phyloP scores from a whole-genome alignment of 2,888 invertebrate species.

The Nycteola revayana region DNA sequence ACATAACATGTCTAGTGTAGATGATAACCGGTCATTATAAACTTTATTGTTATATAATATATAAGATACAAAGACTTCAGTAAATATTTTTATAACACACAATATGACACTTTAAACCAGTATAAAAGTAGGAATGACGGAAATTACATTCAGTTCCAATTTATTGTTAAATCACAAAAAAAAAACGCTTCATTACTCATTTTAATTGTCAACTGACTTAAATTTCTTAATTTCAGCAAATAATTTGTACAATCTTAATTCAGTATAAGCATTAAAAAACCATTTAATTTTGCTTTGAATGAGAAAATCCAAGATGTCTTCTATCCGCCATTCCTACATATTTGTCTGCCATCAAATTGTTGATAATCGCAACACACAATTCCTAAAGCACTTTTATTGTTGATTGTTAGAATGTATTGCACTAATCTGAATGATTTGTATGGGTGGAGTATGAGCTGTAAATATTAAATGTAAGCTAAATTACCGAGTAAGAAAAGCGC shows the following conservation, averaged over 20 bases:
- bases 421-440: conserved; percentile 55
- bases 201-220: no score
- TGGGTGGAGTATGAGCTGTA: conserved; percentile 58
- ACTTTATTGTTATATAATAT: conserved; percentile 74
- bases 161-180: no score
- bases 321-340: conserved; percentile 2
- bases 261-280: no score
- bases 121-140: conserved; percentile 25
- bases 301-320: no score
- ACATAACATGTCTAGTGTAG: conserved; percentile 50
- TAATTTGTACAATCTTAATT: no score
- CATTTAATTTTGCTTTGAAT: no score
- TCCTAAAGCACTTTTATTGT: conserved; percentile 65
- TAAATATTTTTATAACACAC: conserved; percentile 77
- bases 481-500: conserved; percentile 59
- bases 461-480: conserved; percentile 56
- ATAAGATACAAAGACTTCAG: conserved; percentile 74
- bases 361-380: conserved; percentile 41
- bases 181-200: no score
- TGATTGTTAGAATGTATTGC: conserved; percentile 64
- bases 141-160: no score
- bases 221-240: no score
- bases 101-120: conserved; percentile 34
- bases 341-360: conserved; percentile 24
- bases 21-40: conserved; percentile 73